phyloP scores from a whole-genome alignment of 1,140 invertebrate species.

The Saccostrea cuccullata region DNA sequence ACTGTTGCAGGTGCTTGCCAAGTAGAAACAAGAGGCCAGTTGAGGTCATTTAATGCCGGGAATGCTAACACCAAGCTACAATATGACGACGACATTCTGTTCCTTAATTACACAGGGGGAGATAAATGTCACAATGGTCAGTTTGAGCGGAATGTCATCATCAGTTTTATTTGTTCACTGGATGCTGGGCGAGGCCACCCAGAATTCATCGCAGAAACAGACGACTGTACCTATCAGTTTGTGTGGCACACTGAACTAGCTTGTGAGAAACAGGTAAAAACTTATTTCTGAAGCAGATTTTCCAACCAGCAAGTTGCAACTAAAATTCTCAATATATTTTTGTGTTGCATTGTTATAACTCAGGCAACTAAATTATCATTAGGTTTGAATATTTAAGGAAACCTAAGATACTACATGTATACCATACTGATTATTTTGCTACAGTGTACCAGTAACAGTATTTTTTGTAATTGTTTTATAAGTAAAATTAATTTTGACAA shows the following conservation, averaged over 20 bases:
- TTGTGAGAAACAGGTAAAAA: constrained; percentile 71
- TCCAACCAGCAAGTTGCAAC: too few relatives aligned
- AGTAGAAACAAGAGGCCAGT: constrained; percentile 37
- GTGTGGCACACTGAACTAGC: constrained; percentile 71
- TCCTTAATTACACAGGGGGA: constrained; percentile 70
- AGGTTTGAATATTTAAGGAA: too few relatives aligned
- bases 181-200: constrained; percentile 66
- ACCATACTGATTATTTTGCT: too few relatives aligned
- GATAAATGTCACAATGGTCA: constrained; percentile 65
- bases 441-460: too few relatives aligned
- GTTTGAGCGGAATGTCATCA: constrained; percentile 69
- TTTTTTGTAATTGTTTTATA: too few relatives aligned
- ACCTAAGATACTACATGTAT: too few relatives aligned
- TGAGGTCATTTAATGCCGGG: constrained; percentile 63
- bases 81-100: constrained; percentile 67
- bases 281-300: too few relatives aligned
- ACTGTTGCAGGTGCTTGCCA: constrained; percentile 68
- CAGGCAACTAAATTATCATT: too few relatives aligned
- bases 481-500: too few relatives aligned
- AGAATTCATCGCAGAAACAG: constrained; percentile 70
- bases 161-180: constrained; percentile 75
- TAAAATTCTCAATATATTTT: too few relatives aligned
- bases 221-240: constrained; percentile 75
- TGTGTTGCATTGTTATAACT: too few relatives aligned
- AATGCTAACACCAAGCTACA: constrained; percentile 63